Base-by-base conservation (phyloP, 92 coral and sea anemone species). In the Hydrozoanthus gracilis region DNA sequence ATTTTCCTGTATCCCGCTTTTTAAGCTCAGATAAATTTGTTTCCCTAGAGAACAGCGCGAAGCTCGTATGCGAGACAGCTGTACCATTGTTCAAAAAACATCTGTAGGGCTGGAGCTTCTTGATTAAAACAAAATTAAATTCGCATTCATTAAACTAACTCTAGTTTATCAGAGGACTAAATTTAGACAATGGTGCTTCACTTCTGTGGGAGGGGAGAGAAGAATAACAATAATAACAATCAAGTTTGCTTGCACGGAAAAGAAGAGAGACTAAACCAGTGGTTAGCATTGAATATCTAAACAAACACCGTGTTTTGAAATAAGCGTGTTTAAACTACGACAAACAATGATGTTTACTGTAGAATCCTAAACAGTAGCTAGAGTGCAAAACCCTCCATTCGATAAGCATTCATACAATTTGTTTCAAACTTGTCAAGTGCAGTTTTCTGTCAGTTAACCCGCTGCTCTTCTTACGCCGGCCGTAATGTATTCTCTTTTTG, bases 131-230 rank as follows among this genome's bases (percentile, higher is more conserved):
- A 65, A 20, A 65, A 80, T 80, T 80, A 80, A 62, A 66, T 65
- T 80, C 85, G 60, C 61, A 64, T 80, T 80, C 85, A 80, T 80
- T 80, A 65, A 44, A 70, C 56, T 80, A 80, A 80, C 85, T 80
- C 55, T 18, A 80, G 85, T 65, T 65, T 80, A 80, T 80, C 85
- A 80, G 75, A 65, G 66, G 85, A 64, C 70, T 80, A 60, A 47
- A 50, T 51, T 9, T 80, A 18, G 62, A 80, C 85, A 80, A 80
- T 80, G 18, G 73, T 13, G 15, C 45, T 80, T 80, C 56, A 49
- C 45, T 7, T 48, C 60, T 18, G 72, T 52, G 84, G 85, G 85
- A 60, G 75, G 85, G 52, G 48, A 47, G 55, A 61, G 72, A 80
- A 65, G 18, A 70, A 65, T 66, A 65, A n/a, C 15, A 47, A 17